These are phyloP conservation scores for Hyaena hyaena DNA, from an alignment of 2,113 vertebrate species.

Conservation along the genomic window DNA sequence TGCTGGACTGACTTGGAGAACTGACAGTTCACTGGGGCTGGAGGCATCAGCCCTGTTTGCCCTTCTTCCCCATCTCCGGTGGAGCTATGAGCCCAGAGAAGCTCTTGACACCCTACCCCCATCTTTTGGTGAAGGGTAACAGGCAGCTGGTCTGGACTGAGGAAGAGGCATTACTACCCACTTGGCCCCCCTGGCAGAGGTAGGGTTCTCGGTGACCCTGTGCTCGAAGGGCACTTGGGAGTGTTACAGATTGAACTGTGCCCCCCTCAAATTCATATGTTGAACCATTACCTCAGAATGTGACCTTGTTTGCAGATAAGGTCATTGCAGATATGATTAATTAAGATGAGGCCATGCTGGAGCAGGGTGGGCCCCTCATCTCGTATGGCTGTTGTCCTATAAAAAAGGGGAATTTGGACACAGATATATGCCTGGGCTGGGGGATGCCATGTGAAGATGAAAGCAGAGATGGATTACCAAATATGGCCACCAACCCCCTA, in stretches of 20 bases:
- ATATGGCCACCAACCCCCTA: neutral
- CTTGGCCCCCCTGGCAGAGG: neutral
- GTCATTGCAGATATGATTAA: neutral
- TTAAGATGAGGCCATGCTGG: neutral
- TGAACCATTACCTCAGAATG: neutral
- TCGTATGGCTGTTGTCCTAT: neutral
- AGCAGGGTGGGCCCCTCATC: neutral
- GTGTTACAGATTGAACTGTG: neutral
- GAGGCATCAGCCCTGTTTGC: neutral
- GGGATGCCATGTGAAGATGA: neutral
- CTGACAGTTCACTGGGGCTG: fast-evolving
- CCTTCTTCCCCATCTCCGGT: too few species aligned
- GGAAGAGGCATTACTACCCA: neutral
- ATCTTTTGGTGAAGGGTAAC: neutral
- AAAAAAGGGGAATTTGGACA: neutral
- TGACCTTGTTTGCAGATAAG: neutral
- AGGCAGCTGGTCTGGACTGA: neutral
- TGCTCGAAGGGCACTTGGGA: too few species aligned
- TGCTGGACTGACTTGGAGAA: neutral
- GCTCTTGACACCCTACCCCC: neutral
- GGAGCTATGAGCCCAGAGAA: fast-evolving
- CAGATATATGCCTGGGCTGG: neutral
- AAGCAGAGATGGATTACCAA: neutral
- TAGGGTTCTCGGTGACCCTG: fast-evolving
- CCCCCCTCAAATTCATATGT: neutral